These are phyloP conservation scores for Campopleginae sp. DNA, from an alignment of 2,888 invertebrate species.

Conservation along the genomic window DNA sequence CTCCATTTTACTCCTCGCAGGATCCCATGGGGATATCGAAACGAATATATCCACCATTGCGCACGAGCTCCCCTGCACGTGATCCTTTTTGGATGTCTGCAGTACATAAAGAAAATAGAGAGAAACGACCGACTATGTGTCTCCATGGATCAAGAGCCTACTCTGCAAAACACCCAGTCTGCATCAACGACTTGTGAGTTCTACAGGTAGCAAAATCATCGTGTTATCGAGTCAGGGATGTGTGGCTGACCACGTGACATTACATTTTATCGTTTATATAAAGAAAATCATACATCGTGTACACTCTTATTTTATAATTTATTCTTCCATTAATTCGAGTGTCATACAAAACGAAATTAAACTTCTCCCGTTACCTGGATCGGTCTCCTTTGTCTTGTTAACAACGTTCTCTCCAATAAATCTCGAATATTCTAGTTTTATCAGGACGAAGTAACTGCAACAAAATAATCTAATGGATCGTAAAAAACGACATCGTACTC, in stretches of 20 bases:
- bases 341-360: background rate
- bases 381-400: background rate
- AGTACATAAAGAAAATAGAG: background rate
- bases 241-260: background rate
- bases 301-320: background rate
- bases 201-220: constrained; percentile 8
- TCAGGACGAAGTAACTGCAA: too few relatives aligned
- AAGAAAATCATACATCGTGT: background rate
- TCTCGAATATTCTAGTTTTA: background rate
- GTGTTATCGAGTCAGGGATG: constrained; percentile 8
- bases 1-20: constrained; percentile 17
- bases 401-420: background rate
- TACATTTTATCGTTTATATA: constrained; percentile 2
- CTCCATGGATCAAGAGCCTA: constrained; percentile 45
- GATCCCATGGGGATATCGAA: constrained; percentile 64
- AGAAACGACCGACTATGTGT: constrained; percentile 18
- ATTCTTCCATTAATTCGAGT: background rate
- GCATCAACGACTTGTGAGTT: constrained; percentile 30
- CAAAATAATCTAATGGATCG: too few relatives aligned
- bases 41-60: constrained; percentile 58
- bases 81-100: constrained; percentile 45
- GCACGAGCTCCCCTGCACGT: constrained; percentile 52
- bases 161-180: constrained; percentile 20
- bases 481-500: too few relatives aligned
- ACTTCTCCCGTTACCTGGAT: background rate